phyloP scores from a whole-genome alignment of 2,888 invertebrate species.

The Troilus luridus region DNA sequence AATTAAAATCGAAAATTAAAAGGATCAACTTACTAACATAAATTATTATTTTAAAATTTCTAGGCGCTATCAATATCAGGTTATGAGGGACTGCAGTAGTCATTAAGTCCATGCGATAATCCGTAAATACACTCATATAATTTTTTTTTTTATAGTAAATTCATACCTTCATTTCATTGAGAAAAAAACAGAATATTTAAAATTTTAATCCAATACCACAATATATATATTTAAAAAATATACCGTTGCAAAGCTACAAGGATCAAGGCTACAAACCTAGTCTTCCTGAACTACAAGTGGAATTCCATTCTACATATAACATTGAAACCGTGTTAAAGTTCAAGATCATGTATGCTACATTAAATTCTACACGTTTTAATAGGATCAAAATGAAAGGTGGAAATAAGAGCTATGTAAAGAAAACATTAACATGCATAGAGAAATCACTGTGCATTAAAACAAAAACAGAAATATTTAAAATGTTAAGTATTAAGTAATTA shows the following conservation, averaged over 20 bases:
- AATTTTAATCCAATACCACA: background rate
- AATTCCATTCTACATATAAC: constrained; percentile 18
- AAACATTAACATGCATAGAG: background rate
- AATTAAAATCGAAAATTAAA: no score
- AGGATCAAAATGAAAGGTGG: background rate
- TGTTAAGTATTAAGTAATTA: background rate
- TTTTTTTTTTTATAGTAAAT: no score
- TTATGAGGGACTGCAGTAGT: no score
- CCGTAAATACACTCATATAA: no score
- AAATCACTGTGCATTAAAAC: background rate
- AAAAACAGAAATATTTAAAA: background rate
- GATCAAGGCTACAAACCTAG: constrained; percentile 16
- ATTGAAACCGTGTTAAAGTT: background rate
- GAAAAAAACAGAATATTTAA: background rate
- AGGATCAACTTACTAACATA: no score
- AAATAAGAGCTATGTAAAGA: background rate
- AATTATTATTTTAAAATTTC: no score
- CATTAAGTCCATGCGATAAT: no score
- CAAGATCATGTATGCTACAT: background rate
- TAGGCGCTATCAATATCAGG: no score
- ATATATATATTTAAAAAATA: background rate
- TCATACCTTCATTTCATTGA: background rate
- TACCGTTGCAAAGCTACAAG: background rate
- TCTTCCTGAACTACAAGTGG: background rate
- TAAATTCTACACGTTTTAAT: background rate